phyloP scores from a whole-genome alignment of 2,797 vertebrate genomes.

The Enteromius radiatus region DNA sequence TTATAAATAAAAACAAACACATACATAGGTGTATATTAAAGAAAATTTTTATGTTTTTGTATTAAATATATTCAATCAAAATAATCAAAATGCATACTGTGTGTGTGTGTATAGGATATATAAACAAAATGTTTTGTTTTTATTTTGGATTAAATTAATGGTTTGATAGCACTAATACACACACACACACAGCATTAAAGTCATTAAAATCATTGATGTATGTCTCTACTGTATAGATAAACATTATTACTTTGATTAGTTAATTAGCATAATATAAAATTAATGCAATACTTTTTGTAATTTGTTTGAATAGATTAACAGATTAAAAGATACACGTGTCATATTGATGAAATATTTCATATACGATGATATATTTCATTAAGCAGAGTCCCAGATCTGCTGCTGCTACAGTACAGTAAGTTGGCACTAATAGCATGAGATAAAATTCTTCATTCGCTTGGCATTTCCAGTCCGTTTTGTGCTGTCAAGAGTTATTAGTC shows the following conservation, averaged over 20 bases:
- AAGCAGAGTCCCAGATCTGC: constrained; percentile 1
- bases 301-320: background rate
- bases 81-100: too few relatives aligned
- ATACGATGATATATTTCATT: background rate
- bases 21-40: too few relatives aligned
- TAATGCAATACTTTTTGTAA: background rate
- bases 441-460: background rate
- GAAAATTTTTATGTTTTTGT: too few relatives aligned
- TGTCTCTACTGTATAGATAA: background rate
- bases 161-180: too few relatives aligned
- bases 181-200: too few relatives aligned
- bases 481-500: constrained; percentile 43
- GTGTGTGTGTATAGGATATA: too few relatives aligned
- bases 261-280: background rate
- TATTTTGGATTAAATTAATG: too few relatives aligned
- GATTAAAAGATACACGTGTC: background rate
- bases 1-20: too few relatives aligned
- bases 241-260: background rate
- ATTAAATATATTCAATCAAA: too few relatives aligned
- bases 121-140: too few relatives aligned
- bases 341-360: background rate
- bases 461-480: constrained; percentile 21
- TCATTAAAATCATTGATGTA: background rate
- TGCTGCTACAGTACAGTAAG: background rate
- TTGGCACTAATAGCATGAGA: constrained; percentile 18